A percentile compares a stretch with the other conserved stretches of the same genome.
These are phyloP conservation scores for Drosophila nr. perissopoda DNA, from an alignment of 2,888 invertebrate species.

Conservation along the genomic window DNA sequence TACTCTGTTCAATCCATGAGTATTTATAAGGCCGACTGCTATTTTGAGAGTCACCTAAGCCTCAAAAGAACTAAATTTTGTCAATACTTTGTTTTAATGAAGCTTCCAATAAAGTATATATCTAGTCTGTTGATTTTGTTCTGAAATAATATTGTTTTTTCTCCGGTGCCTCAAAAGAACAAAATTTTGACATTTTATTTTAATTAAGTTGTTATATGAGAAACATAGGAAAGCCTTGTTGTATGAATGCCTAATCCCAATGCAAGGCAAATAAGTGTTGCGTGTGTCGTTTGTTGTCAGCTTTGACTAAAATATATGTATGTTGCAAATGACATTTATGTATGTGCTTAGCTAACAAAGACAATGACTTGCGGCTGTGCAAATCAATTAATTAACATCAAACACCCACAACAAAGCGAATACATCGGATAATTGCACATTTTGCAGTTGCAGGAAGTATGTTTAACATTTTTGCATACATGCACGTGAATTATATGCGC, in stretches of 20 bases:
- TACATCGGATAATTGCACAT: constrained; percentile 33
- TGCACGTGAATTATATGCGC: neutral
- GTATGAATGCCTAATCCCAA: constrained; percentile 25
- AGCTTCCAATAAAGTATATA: neutral
- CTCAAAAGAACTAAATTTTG: constrained; percentile 36
- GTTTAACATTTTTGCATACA: constrained; percentile 3
- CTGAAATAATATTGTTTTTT: neutral
- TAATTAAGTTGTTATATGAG: constrained; percentile 30
- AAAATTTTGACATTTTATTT: constrained; percentile 27
- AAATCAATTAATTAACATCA: constrained; percentile 69
- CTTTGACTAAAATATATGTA: constrained; percentile 71
- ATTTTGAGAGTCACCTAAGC: constrained; percentile 22
- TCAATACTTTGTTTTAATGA: neutral
- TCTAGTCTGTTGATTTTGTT: neutral
- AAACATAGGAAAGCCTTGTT: constrained; percentile 30
- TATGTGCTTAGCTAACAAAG: constrained; percentile 31
- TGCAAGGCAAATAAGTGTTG: constrained; percentile 28
- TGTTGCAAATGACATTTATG: constrained; percentile 68
- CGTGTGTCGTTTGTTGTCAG: constrained; percentile 55
- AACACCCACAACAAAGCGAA: constrained; percentile 58
- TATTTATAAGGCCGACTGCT: constrained; percentile 25
- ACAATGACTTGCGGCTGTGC: constrained; percentile 26
- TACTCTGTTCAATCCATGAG: neutral
- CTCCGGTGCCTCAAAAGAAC: constrained; percentile 13
- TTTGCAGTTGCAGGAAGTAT: constrained; percentile 37